These are phyloP conservation scores for Aspidoscelis tigris DNA, from an alignment of 2,113 vertebrate species.

Conservation along the genomic window DNA sequence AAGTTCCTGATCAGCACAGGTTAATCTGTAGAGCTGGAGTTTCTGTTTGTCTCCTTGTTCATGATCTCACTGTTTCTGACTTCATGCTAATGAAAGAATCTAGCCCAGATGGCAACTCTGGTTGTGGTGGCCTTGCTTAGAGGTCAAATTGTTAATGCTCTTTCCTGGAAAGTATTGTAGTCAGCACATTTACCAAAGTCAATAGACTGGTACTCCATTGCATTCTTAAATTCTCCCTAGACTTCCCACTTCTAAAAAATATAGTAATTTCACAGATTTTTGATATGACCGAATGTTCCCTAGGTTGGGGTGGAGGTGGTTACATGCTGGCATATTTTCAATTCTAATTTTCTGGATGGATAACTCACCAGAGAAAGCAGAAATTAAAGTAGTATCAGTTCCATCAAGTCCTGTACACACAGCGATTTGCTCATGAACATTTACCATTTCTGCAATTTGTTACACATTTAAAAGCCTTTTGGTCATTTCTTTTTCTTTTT, in stretches of 20 bases:
- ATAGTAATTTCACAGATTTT: slow-evolving; percentile 28
- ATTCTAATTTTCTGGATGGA: background rate
- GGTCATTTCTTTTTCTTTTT: no score
- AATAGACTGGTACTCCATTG: background rate
- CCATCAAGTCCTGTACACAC: background rate
- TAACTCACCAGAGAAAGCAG: background rate
- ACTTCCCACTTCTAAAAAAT: slow-evolving; percentile 25
- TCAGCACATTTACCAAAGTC: slow-evolving; percentile 10
- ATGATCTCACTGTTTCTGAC: slow-evolving; percentile 2
- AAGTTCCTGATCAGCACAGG: slow-evolving; percentile 16
- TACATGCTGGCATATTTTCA: background rate
- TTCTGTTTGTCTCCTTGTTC: background rate
- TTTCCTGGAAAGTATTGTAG: slow-evolving; percentile 33
- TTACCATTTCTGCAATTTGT: background rate
- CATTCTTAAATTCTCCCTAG: slow-evolving; percentile 14
- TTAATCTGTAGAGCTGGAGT: slow-evolving; percentile 6
- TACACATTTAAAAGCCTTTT: background rate
- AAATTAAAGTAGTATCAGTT: background rate
- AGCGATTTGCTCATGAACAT: background rate
- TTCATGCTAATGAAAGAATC: slow-evolving; percentile 17
- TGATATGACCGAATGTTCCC: slow-evolving; percentile 27
- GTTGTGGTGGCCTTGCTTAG: slow-evolving; percentile 8
- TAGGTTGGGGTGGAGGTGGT: background rate
- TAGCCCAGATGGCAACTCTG: background rate
- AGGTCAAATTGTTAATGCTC: slow-evolving; percentile 36